Base-by-base conservation (phyloP, 2,888 invertebrate genomes). In the Eueremaeus valkanovi region DNA sequence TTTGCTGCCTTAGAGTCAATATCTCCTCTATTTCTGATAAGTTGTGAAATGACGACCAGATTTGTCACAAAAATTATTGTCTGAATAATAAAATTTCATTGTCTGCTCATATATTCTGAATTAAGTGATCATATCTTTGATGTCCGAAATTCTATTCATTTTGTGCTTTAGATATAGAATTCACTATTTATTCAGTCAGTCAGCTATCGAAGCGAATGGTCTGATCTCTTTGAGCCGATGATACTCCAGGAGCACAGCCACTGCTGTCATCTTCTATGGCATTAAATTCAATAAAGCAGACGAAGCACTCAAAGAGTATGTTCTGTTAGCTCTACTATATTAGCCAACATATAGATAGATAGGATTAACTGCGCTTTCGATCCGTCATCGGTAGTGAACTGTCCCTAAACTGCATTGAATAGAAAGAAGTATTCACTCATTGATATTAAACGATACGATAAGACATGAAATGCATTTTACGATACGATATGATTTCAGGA, bases 381-480 rank as follows among this genome's bases (percentile, higher is more conserved):
- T 27, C 45, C 6, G 27, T 27, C 27, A 70, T 29, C 70, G 42
- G 18, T 45, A 42, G 45, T 68, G 21, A 63, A 36, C 36, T 36
- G n/a, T 21, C 9, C 6, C 68, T 40, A 18, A 68, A 68, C 68
- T 45, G n/a, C n/a, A n/a, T 70, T 21, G 9, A n/a, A n/a, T 36
- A 24, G 16, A 68, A 70, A 68, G 33, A 40, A 70, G 45, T 27
- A 42, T n/a, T 68, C 40, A 21, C 11, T 36, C 16, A 40, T 70
- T 45, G 70, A 70, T 70, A 42, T 40, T 70, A 45, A 70, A n/a
- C 70, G 70, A 36, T 66, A 36, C 11, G 33, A 70, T 40, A 70
- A 45, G 70, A 70, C 70, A 70, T 68, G 68, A 68, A 63, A 68
- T 70, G 70, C 70, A 40, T 70, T 70, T 70, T 40, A 68, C 31